A percentile compares a stretch with the other conserved stretches of the same genome.
phyloP scores from a whole-genome alignment of 2,888 invertebrate species.

The Lasioglossum marginatum region DNA sequence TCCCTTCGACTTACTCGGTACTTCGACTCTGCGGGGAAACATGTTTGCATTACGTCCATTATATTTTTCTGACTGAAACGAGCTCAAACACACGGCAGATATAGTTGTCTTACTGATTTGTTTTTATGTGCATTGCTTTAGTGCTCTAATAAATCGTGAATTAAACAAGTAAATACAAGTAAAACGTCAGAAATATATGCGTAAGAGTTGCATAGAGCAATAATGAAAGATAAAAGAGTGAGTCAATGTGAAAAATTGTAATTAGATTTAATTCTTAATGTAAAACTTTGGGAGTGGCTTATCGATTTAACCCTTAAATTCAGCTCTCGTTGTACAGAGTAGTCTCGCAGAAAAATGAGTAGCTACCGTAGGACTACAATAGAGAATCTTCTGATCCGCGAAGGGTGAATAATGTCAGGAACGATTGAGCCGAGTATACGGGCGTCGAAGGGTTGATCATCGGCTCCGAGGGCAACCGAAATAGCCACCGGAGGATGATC shows the following conservation, averaged over 20 bases:
- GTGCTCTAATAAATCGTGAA: not conserved
- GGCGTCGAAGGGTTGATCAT: constrained; percentile 1
- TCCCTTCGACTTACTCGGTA: not conserved
- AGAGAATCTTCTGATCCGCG: not conserved
- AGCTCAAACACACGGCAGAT: not conserved
- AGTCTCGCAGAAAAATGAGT: not conserved
- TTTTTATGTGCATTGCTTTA: too few relatives aligned
- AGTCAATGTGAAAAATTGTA: too few relatives aligned
- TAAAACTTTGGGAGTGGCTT: too few relatives aligned
- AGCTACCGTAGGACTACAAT: not conserved
- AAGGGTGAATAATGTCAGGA: not conserved
- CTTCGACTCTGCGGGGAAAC: not conserved
- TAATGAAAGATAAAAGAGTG: too few relatives aligned
- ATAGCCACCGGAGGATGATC: constrained; percentile 9
- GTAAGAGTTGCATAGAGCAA: too few relatives aligned
- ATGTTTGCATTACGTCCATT: not conserved
- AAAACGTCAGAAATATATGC: too few relatives aligned
- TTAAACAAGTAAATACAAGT: not conserved
- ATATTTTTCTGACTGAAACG: not conserved
- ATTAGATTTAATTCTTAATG: too few relatives aligned
- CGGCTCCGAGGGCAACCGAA: constrained; percentile 3
- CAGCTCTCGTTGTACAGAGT: not conserved
- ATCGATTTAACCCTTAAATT: not conserved
- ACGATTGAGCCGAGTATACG: not conserved
- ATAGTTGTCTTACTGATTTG: too few relatives aligned